A percentile compares a stretch with the other conserved stretches of the same genome.
Conservation (phyloP, 2,888 invertebrate genomes). For the Melangyna quadrimaculata region DNA sequence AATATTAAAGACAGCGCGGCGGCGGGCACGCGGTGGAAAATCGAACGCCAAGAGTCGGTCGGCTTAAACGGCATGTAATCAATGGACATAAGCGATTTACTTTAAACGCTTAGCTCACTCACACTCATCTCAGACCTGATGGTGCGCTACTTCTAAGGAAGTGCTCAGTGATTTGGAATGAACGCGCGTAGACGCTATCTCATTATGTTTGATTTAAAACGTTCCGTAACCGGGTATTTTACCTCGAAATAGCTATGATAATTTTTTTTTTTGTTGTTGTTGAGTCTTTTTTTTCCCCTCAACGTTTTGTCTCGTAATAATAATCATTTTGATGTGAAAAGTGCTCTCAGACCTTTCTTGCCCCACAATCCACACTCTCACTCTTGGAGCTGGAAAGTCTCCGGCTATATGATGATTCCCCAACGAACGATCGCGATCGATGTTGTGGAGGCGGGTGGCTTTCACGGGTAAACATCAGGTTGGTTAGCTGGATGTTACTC, state of each 20-base stretch:
- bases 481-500: conserved; percentile 63
- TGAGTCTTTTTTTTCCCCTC: not conserved
- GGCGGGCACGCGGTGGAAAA: no score
- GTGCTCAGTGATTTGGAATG: conserved; percentile 49
- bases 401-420: not conserved
- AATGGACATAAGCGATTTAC: conserved; percentile 70
- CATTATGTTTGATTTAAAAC: conserved; percentile 71
- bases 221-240: conserved; percentile 44
- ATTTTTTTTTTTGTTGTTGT: conserved; percentile 8
- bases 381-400: not conserved
- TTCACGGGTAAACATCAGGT: conserved; percentile 66
- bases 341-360: conserved; percentile 58
- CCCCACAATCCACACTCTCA: conserved; percentile 58
- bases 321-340: conserved; percentile 69
- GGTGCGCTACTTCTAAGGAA: conserved; percentile 11
- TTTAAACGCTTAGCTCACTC: conserved; percentile 49
- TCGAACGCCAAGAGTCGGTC: conserved; percentile 38
- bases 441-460: conserved; percentile 41
- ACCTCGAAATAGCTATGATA: conserved; percentile 48
- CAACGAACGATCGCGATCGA: not conserved
- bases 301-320: conserved; percentile 60
- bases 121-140: not conserved
- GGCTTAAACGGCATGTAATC: conserved; percentile 68
- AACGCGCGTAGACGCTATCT: conserved; percentile 68
- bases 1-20: not conserved